Percentiles rank a stretch among this genome's conserved stretches.
Evolutionary conservation across 2,113 vertebrate species (phyloP).

Genomic region (Lophotis ruficrista): DNA sequence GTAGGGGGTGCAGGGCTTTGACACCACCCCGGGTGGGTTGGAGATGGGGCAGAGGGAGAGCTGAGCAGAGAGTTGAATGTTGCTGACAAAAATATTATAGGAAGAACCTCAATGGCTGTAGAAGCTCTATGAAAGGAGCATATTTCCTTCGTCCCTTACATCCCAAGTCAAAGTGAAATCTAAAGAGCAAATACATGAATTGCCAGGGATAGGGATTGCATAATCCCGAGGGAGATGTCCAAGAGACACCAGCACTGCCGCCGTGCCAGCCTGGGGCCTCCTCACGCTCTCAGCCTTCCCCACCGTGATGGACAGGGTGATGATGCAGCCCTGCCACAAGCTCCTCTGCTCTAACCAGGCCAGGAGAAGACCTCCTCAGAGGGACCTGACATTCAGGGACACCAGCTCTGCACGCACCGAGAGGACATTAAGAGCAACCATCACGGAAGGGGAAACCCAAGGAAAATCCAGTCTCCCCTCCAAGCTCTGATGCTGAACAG

Average conservation of each 20-base stretch:
- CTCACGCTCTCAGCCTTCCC: not conserved
- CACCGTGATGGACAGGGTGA: rapidly evolving
- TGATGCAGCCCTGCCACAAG: not conserved
- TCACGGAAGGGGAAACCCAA: not conserved
- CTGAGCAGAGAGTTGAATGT: not conserved
- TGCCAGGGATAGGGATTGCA: not conserved
- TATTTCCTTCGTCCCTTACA: not conserved
- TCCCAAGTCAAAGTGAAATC: not conserved
- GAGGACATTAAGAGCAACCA: not conserved
- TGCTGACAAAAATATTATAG: not conserved
- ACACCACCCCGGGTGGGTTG: not conserved
- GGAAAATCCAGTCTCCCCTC: not conserved
- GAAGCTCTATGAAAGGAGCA: not conserved
- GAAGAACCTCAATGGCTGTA: not conserved
- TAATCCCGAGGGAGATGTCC: not conserved
- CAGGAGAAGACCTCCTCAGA: not conserved
- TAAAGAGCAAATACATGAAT: not conserved
- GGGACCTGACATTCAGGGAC: rapidly evolving
- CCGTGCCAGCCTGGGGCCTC: not conserved
- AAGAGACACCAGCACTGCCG: rapidly evolving
- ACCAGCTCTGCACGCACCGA: not conserved
- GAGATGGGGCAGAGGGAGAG: not conserved
- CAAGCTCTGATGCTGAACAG: not conserved
- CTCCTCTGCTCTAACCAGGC: not conserved
- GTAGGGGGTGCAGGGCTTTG: not conserved